phyloP scores from a whole-genome alignment of 2,888 invertebrate genomes.

The Hartigia nigra region DNA sequence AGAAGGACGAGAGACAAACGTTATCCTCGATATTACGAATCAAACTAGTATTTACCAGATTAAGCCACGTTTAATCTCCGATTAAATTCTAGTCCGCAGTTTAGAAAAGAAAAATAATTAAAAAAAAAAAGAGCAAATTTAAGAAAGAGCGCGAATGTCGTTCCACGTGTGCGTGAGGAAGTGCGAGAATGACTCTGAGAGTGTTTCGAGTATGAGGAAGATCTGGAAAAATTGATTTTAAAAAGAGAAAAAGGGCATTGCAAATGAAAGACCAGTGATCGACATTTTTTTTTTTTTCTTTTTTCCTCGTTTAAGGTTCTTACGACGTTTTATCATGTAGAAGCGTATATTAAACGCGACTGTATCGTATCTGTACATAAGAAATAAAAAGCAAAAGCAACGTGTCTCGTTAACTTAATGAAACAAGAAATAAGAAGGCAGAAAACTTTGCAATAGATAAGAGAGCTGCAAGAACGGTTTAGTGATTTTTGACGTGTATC shows the following conservation, averaged over 20 bases:
- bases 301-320: constrained; percentile 41
- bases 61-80: constrained; percentile 61
- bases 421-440: constrained; percentile 10
- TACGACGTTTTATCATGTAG: constrained; percentile 27
- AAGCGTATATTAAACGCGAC: constrained; percentile 12
- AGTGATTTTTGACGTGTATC: not conserved
- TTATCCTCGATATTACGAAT: constrained; percentile 59
- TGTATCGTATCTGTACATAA: constrained; percentile 23
- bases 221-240: not conserved
- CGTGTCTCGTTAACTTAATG: constrained; percentile 14
- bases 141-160: not conserved
- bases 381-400: not conserved
- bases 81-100: constrained; percentile 64
- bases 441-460: constrained; percentile 20
- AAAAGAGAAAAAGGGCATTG: constrained; percentile 46
- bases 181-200: constrained; percentile 22
- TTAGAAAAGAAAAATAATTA: constrained; percentile 37
- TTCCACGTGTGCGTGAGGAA: constrained; percentile 24
- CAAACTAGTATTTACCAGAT: constrained; percentile 63
- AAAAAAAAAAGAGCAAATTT: constrained; percentile 22
- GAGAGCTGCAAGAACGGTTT: not conserved
- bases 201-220: not conserved
- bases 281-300: constrained; percentile 36
- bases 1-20: constrained; percentile 28
- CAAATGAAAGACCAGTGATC: constrained; percentile 56